Evolutionary conservation across 2,113 vertebrate genomes (phyloP).

Genomic region (Struthio camelus): DNA sequence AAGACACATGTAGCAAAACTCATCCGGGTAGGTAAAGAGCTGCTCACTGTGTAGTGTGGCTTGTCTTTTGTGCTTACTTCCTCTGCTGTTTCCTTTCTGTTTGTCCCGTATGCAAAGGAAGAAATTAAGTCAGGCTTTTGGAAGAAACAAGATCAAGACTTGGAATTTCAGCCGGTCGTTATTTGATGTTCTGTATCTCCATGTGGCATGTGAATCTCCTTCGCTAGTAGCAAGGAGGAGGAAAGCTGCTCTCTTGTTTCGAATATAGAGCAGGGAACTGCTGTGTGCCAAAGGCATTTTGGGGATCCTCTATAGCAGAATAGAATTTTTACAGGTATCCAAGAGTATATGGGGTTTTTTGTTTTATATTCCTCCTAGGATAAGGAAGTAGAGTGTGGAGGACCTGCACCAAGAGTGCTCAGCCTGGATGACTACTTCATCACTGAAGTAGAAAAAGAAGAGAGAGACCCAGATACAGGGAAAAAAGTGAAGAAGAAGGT

Average conservation of each 20-base stretch:
- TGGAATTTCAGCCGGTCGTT: not conserved
- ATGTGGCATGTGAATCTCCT: not conserved
- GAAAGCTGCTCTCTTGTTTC: not conserved
- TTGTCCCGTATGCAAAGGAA: not conserved
- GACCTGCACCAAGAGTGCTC: slow-evolving; percentile 94
- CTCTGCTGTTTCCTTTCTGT: not conserved
- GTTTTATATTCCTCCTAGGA: slow-evolving; percentile 78
- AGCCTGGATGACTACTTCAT: slow-evolving; percentile 98
- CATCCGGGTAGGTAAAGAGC: slow-evolving; percentile 85
- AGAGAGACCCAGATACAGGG: slow-evolving; percentile 95
- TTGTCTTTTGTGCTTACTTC: not conserved
- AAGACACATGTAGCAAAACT: slow-evolving; percentile 99
- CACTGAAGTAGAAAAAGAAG: slow-evolving; percentile 93
- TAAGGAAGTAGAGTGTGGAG: slow-evolving; percentile 97
- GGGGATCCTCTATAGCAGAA: not conserved
- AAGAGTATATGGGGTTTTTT: not conserved
- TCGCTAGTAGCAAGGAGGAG: not conserved
- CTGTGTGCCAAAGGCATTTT: not conserved
- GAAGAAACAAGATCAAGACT: not conserved
- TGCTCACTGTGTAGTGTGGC: not conserved
- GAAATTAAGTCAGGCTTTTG: not conserved
- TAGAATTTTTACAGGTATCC: not conserved
- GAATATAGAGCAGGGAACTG: not conserved
- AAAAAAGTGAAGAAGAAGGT: slow-evolving; percentile 95
- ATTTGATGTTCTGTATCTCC: not conserved